Conservation (phyloP, 2,888 invertebrate genomes). For the Tillus elongatus region DNA sequence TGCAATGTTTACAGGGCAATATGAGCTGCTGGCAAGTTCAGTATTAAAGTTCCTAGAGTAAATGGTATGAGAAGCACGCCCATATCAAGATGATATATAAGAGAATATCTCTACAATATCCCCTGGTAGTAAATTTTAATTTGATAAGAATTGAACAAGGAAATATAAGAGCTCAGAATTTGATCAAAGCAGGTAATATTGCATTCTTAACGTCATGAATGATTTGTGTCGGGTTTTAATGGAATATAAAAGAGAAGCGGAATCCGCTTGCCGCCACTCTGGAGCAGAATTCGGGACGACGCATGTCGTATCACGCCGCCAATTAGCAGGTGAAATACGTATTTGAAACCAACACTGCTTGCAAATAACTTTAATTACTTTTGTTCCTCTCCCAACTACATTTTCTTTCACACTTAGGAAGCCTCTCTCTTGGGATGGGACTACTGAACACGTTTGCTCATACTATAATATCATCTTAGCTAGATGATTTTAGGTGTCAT, state of each 20-base stretch:
- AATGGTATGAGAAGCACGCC: conserved; percentile 10
- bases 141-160: conserved; percentile 34
- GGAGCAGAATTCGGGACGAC: background rate
- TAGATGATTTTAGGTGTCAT: too few species aligned
- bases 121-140: conserved; percentile 35
- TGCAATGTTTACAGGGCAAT: too few species aligned
- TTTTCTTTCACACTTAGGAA: too few species aligned
- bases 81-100: conserved; percentile 16
- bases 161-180: conserved; percentile 27
- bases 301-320: background rate
- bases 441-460: too few species aligned
- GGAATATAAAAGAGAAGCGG: too few species aligned
- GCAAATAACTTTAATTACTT: conserved; percentile 3
- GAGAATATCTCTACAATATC: conserved; percentile 1
- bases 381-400: conserved; percentile 1
- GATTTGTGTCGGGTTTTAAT: conserved; percentile 31
- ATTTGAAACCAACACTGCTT: background rate
- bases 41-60: too few species aligned
- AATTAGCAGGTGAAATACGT: conserved; percentile 3
- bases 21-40: too few species aligned
- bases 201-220: conserved; percentile 39
- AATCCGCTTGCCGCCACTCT: too few species aligned
- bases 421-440: too few species aligned
- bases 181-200: conserved; percentile 36
- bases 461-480: too few species aligned